Conservation (phyloP, 2,113 vertebrate species). For the Montifringilla adamsi region DNA sequence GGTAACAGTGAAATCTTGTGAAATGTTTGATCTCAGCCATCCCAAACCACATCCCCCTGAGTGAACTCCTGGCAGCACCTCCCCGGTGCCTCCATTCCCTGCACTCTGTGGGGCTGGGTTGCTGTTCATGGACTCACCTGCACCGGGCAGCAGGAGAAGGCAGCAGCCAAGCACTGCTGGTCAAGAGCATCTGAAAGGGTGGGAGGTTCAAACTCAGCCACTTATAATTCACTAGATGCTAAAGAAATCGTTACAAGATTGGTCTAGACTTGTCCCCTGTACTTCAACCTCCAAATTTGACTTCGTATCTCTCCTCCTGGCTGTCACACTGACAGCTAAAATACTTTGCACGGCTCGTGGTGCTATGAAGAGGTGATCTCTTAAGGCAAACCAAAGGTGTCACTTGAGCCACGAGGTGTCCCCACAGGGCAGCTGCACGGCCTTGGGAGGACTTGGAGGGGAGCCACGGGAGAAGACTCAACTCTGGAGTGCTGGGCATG, state of each 20-base stretch:
- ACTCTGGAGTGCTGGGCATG: not conserved
- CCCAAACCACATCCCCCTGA: not conserved
- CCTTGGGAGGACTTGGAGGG: not conserved
- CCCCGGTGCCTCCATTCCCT: fast-evolving
- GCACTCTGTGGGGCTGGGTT: not conserved
- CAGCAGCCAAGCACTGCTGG: not conserved
- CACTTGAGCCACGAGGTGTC: conserved; percentile 69
- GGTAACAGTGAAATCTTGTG: not conserved
- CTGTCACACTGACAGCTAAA: not conserved
- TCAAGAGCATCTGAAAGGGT: not conserved
- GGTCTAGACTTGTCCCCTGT: not conserved
- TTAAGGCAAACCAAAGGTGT: not conserved
- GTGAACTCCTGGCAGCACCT: not conserved
- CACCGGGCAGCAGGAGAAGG: not conserved
- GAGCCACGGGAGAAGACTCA: not conserved
- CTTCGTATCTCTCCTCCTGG: not conserved
- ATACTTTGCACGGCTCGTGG: fast-evolving
- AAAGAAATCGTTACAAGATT: not conserved
- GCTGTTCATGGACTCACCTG: not conserved
- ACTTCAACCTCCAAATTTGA: not conserved
- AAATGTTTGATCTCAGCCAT: not conserved
- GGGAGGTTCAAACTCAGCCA: not conserved
- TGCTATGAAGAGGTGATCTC: not conserved
- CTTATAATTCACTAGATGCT: not conserved
- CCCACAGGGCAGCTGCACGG: conserved; percentile 36